These are phyloP conservation scores for Peromyscus leucopus DNA, from an alignment of 2,113 vertebrate genomes.

Conservation along the genomic window DNA sequence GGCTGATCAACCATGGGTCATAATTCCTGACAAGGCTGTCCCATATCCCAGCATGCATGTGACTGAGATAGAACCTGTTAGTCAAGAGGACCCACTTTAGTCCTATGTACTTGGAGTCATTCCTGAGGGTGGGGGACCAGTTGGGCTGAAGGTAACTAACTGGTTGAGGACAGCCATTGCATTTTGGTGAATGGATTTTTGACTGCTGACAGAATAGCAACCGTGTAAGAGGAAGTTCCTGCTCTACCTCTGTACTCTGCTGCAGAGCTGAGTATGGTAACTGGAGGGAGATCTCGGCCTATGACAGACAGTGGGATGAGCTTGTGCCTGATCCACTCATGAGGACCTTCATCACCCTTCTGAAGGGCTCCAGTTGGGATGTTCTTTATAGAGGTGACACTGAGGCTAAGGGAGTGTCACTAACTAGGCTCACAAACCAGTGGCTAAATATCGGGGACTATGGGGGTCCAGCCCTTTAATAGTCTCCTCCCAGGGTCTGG, in stretches of 20 bases:
- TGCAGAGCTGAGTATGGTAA: background rate
- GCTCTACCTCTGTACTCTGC: background rate
- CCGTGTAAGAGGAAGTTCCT: fast-evolving
- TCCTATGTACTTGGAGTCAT: no score
- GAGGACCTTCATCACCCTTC: background rate
- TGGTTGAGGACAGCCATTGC: background rate
- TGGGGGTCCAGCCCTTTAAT: no score
- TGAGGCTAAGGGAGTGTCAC: background rate
- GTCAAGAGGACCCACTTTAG: background rate
- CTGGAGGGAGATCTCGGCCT: background rate
- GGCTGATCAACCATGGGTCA: background rate
- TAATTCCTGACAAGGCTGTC: background rate
- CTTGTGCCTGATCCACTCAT: background rate
- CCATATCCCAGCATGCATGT: background rate
- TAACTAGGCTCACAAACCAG: background rate
- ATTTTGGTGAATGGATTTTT: background rate
- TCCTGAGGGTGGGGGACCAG: fast-evolving
- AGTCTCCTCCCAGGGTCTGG: no score
- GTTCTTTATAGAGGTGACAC: background rate
- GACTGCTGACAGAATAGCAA: fast-evolving
- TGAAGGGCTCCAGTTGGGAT: background rate
- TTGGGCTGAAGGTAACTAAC: background rate
- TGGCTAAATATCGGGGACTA: background rate
- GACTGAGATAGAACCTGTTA: background rate
- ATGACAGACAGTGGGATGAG: background rate